Evolutionary conservation across 2,888 invertebrate genomes (phyloP), one percentile per base, ranked within the genome.

Genomic region (Neocrepidodera transversa): DNA sequence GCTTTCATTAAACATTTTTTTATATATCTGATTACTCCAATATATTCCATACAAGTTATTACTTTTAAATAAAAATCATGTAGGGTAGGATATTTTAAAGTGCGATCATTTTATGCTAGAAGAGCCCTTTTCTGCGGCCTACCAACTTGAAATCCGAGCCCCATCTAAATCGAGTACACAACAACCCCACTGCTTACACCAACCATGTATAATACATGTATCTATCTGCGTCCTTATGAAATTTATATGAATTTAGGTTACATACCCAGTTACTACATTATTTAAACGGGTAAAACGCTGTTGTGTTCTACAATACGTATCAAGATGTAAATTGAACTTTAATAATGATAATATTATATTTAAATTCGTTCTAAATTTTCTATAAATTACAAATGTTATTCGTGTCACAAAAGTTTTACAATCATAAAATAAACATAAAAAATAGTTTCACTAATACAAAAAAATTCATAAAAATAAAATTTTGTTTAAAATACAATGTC

Each of bases 151-250:
- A 28, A 10, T 6, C 2, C 32, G 32, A 32, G 32, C n/a, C 13
- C 32, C 1, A 6, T 2, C 11, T 4, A 3, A 32, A 13, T 13
- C 32, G 2, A 13, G 32, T 13, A n/a, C 13, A n/a, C 11, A 49
- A 49, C 36, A 36, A 16, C 32, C 50, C 50, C 13, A 23, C 42
- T n/a, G 11, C 43, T 43, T 43, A 38, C 35, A 53, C 8, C 73
- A 63, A 63, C 71, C 73, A 75, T 77, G 74, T 74, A 77, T 77
- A 77, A 77, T 76, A 77, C 70, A 77, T 76, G 72, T 73, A 70
- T 74, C 76, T 76, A 78, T 78, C 76, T 77, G 75, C 76, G 76
- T 76, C 68, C 72, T 73, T 69, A 74, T 78, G 74, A 76, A 77
- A 77, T 70, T 75, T 78, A 74, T 68, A 78, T 74, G 74, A 74